Evolutionary conservation across 1,140 invertebrate genomes (phyloP).

Genomic region (Monochamus saltuarius): DNA sequence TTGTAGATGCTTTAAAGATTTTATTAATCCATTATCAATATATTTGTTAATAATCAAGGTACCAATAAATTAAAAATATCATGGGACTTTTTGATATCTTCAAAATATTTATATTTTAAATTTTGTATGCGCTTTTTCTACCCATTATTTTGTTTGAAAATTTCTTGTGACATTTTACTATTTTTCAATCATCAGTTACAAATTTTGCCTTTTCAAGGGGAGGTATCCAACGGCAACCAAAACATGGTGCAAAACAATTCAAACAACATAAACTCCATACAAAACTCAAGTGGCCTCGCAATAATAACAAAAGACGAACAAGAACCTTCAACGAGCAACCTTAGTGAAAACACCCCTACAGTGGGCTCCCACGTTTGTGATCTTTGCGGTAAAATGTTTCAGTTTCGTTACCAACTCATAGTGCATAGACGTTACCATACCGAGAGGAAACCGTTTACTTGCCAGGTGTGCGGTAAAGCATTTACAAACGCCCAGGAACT

Average conservation of each 20-base stretch:
- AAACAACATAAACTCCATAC: not conserved
- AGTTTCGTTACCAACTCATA: constrained; percentile 82
- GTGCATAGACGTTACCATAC: constrained; percentile 81
- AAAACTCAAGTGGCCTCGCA: constrained; percentile 39
- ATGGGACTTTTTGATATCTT: too few species aligned
- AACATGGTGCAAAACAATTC: constrained; percentile 19
- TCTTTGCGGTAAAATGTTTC: constrained; percentile 82
- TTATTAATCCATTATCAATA: too few species aligned
- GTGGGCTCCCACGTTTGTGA: constrained; percentile 74
- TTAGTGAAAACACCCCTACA: constrained; percentile 55
- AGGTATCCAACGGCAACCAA: constrained; percentile 29
- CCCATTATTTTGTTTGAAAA: too few species aligned
- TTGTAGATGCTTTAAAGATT: too few species aligned
- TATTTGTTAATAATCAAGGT: too few species aligned
- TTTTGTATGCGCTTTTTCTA: too few species aligned
- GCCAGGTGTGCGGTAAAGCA: constrained; percentile 78
- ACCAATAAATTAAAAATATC: too few species aligned
- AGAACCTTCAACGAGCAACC: constrained; percentile 56
- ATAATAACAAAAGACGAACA: constrained; percentile 57
- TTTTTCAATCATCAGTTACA: too few species aligned
- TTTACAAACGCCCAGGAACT: constrained; percentile 75
- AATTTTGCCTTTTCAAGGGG: not conserved
- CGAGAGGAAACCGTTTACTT: constrained; percentile 81
- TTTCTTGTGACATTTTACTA: too few species aligned
- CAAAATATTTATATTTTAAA: too few species aligned